These are phyloP conservation scores for Megalonaias nervosa DNA, from an alignment of 1,140 invertebrate species.

Conservation along the genomic window DNA sequence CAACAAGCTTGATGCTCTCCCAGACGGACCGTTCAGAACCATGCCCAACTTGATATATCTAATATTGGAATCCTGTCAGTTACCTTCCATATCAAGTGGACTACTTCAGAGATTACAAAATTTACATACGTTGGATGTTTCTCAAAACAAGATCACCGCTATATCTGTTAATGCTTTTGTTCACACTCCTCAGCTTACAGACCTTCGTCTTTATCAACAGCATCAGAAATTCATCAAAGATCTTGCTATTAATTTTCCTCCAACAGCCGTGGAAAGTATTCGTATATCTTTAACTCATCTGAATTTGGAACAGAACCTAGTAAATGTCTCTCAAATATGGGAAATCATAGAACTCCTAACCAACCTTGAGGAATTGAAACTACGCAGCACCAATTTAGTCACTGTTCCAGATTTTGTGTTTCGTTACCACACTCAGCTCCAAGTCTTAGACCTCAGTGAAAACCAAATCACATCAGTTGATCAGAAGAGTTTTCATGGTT, in stretches of 20 bases:
- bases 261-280: conserved; percentile 21
- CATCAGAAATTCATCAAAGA: conserved; percentile 22
- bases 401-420: conserved; percentile 47
- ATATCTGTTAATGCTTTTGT: conserved; percentile 45
- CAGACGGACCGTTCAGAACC: conserved; percentile 83
- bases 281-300: conserved; percentile 23
- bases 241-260: neutral
- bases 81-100: conserved; percentile 84
- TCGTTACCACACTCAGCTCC: conserved; percentile 29
- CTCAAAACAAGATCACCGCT: conserved; percentile 41
- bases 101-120: conserved; percentile 73
- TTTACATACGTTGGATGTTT: conserved; percentile 42
- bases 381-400: conserved; percentile 38
- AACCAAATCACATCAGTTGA: conserved; percentile 43
- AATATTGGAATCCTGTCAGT: conserved; percentile 90
- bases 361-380: conserved; percentile 26
- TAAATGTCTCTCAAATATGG: conserved; percentile 40
- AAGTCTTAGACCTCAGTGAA: conserved; percentile 37
- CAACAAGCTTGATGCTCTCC: conserved; percentile 86
- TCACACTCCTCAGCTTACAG: conserved; percentile 29
- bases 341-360: conserved; percentile 32
- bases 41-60: conserved; percentile 89
- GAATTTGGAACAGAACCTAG: conserved; percentile 29
- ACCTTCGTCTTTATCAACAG: conserved; percentile 43
- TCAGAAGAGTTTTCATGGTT: conserved; percentile 40